phyloP scores from a whole-genome alignment of 30 jellyfish, hydroid and myxozoan genomes.

The Aurelia coerulea region DNA sequence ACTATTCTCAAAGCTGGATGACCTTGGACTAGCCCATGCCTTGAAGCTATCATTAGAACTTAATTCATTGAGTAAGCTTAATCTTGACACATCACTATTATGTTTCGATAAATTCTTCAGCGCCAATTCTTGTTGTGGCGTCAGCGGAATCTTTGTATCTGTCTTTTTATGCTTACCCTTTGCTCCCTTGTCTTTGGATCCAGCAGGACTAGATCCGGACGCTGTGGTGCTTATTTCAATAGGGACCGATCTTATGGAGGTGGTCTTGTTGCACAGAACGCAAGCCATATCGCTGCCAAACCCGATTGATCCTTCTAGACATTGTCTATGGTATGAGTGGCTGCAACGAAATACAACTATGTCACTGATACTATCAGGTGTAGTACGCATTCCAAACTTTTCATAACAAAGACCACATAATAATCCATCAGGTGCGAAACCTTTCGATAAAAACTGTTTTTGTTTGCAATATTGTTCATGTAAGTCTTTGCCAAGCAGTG shows the following conservation, averaged over 20 bases:
- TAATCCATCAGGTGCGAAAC: slow-evolving; percentile 69
- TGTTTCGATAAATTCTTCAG: slow-evolving; percentile 56
- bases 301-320: slow-evolving; percentile 96
- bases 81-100: slow-evolving; percentile 50
- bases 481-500: slow-evolving; percentile 82
- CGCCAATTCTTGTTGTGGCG: slow-evolving; percentile 69
- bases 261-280: slow-evolving; percentile 80
- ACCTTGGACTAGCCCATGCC: slow-evolving; percentile 18
- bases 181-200: slow-evolving; percentile 1
- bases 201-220: slow-evolving; percentile 15
- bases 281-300: slow-evolving; percentile 84
- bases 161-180: slow-evolving; percentile 38
- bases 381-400: slow-evolving; percentile 57
- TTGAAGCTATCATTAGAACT: slow-evolving; percentile 11
- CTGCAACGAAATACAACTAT: slow-evolving; percentile 81
- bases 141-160: slow-evolving; percentile 13
- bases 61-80: slow-evolving; percentile 30
- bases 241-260: slow-evolving; percentile 21
- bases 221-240: slow-evolving; percentile 17
- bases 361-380: slow-evolving; percentile 60
- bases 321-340: slow-evolving; percentile 84
- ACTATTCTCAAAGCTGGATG: slow-evolving; percentile 1
- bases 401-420: slow-evolving; percentile 75
- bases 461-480: slow-evolving; percentile 87
- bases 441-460: slow-evolving; percentile 70